Evolutionary conservation across 2,888 invertebrate genomes (phyloP).

Genomic region (Elysia crispata): DNA sequence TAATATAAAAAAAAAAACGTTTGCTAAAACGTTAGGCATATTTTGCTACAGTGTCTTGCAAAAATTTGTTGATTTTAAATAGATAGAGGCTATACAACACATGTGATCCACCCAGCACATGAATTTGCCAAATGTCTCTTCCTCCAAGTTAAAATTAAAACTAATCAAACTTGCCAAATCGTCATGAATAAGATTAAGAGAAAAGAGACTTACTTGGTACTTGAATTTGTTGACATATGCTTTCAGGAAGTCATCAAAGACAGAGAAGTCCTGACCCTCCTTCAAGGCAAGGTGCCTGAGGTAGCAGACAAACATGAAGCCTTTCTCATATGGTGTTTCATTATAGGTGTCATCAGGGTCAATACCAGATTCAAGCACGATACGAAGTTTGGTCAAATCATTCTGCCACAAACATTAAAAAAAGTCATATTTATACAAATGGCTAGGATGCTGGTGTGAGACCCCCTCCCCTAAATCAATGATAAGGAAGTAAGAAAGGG

Average conservation of each 20-base stretch:
- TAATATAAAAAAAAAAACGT: neutral
- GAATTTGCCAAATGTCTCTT: too few species aligned
- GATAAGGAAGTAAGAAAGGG: too few species aligned
- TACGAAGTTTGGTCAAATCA: conserved; percentile 56
- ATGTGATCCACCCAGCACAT: too few species aligned
- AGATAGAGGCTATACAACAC: too few species aligned
- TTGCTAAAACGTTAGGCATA: neutral
- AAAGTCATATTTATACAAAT: neutral
- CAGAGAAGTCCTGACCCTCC: conserved; percentile 25
- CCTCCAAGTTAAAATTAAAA: too few species aligned
- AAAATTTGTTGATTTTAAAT: too few species aligned
- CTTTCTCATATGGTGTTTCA: conserved; percentile 64
- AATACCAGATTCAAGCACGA: conserved; percentile 59
- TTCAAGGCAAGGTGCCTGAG: conserved; percentile 57
- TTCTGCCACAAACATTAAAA: conserved; percentile 23
- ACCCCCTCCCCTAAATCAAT: too few species aligned
- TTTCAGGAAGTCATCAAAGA: conserved; percentile 61
- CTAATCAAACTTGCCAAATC: too few species aligned
- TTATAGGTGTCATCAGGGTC: conserved; percentile 64
- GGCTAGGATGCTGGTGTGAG: neutral
- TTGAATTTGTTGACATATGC: conserved; percentile 53
- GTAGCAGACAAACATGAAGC: conserved; percentile 59
- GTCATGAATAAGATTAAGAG: too few species aligned
- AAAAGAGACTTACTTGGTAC: conserved; percentile 51
- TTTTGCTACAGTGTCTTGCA: too few species aligned